These are phyloP conservation scores for Chaitophorus viminalis DNA, from an alignment of 2,888 invertebrate species.

Conservation along the genomic window DNA sequence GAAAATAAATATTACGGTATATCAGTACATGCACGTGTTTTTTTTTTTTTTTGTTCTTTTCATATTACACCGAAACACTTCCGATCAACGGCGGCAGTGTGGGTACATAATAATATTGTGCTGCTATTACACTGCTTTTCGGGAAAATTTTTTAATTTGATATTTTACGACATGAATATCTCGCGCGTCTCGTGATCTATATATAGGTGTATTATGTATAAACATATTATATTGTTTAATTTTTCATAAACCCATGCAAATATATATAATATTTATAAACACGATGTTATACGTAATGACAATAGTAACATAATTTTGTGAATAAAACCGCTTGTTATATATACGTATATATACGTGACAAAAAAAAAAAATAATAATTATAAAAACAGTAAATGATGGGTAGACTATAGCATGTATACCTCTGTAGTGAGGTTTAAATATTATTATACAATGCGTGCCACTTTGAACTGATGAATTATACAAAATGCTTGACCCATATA, in stretches of 20 bases:
- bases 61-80: neutral
- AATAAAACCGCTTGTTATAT: too few species aligned
- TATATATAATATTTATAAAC: too few species aligned
- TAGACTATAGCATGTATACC: too few species aligned
- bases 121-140: too few species aligned
- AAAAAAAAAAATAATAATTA: neutral
- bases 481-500: conserved; percentile 22
- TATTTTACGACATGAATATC: neutral
- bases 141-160: neutral
- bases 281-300: too few species aligned
- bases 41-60: too few species aligned
- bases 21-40: too few species aligned
- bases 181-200: neutral
- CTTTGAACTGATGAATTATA: conserved; percentile 27
- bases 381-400: neutral
- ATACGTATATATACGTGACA: neutral
- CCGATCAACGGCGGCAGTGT: neutral
- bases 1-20: too few species aligned
- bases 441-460: neutral
- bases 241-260: neutral
- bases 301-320: neutral
- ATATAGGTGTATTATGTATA: too few species aligned
- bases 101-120: too few species aligned
- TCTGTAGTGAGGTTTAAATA: too few species aligned
- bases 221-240: too few species aligned